Percentiles rank a stretch among this genome's conserved stretches.
Conservation (phyloP, 1,140 invertebrate genomes). For the Hetaerina americana region DNA sequence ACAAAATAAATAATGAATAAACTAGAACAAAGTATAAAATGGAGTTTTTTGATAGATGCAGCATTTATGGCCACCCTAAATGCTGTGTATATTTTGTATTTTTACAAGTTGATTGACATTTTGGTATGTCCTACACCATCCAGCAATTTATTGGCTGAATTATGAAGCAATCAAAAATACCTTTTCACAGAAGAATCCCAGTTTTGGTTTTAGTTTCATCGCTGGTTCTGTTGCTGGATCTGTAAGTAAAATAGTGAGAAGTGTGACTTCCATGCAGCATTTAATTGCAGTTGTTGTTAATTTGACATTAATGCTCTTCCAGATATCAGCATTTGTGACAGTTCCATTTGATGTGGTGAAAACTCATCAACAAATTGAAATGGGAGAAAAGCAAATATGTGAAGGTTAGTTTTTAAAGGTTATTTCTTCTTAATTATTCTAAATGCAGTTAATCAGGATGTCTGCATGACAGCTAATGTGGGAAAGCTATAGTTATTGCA, state of each 20-base stretch:
- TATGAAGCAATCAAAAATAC: constrained; percentile 78
- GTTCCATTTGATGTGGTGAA: constrained; percentile 98
- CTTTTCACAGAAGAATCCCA: constrained; percentile 44
- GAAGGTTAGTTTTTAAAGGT: constrained; percentile 44
- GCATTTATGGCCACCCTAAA: too few relatives aligned
- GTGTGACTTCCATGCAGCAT: too few relatives aligned
- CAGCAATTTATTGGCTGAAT: constrained; percentile 79
- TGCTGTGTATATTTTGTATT: too few relatives aligned
- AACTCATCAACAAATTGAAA: constrained; percentile 93
- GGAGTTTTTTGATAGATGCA: too few relatives aligned
- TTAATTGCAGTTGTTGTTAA: not conserved
- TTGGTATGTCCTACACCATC: too few relatives aligned
- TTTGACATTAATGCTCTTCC: not conserved
- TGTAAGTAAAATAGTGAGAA: not conserved
- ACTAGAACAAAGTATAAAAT: too few relatives aligned
- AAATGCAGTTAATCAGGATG: too few relatives aligned
- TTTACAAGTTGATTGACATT: too few relatives aligned
- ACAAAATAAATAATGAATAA: too few relatives aligned
- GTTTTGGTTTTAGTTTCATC: constrained; percentile 69
- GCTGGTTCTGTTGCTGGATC: constrained; percentile 76
- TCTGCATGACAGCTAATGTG: too few relatives aligned
- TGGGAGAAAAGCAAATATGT: constrained; percentile 76
- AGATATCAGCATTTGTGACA: constrained; percentile 73
- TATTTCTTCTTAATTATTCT: too few relatives aligned
- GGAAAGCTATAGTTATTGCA: too few relatives aligned